Evolutionary conservation across 2,113 vertebrate species (phyloP), one percentile per base, ranked within the genome.

Genomic region (Calidris pugnax): DNA sequence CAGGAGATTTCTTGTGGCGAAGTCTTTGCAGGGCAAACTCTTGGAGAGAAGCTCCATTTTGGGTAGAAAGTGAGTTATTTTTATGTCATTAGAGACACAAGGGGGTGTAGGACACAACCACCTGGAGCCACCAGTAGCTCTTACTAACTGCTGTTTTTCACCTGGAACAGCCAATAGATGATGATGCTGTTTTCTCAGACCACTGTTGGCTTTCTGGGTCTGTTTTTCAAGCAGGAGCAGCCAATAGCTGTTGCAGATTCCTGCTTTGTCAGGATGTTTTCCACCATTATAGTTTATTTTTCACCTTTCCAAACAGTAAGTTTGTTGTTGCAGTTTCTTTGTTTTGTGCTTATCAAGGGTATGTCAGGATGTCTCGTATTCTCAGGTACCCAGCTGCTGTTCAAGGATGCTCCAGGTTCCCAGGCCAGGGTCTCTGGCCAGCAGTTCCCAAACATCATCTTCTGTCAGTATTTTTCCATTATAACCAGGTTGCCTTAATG

Each of bases 1-100:
- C 37, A 59, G 33, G 33, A 66, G 51, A 41, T 60, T 26, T 55
- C 3, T 4, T 0, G 1, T 5, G 32, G 21, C 1, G 0, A 27
- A 32, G 21, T 39, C 50, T 39, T 75, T 69, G 30, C 20, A 63
- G 48, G 43, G 35, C 33, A 15, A 71, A 26, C 18, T 75, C 37
- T 59, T 0, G 4, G 48, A 28, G 13, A 32, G 63, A 53, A 47
- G 30, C 26, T 81, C 27, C 9, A 6, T 53, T 59, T 90, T 76
- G 45, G n/a, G 30, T 59, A 41, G 76, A 59, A 71, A 80, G 41
- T 1, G 2, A 69, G 17, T 80, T 57, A 50, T 51, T 69, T 51
- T 85, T 67, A 10, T 26, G 6, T 37, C 69, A 8, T 59, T 45
- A 39, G 33, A 47, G 35, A 69, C 7, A 6, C 45, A 39, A 57